Conservation (phyloP, 2,797 vertebrate genomes). For the Argyrosomus regius region DNA sequence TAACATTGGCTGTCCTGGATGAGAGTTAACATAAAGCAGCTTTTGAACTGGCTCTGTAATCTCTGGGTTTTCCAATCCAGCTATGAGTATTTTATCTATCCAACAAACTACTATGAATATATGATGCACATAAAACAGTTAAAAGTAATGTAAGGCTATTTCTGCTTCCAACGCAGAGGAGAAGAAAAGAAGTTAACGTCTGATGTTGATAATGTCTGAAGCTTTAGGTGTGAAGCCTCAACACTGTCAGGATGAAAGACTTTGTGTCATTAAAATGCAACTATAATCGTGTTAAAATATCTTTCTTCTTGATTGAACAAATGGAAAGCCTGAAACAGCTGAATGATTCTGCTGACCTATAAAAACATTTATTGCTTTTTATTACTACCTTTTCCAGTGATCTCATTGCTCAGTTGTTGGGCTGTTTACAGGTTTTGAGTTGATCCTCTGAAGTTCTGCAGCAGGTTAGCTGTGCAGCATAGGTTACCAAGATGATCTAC, state of each 20-base stretch:
- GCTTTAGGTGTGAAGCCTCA: background rate
- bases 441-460: background rate
- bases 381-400: background rate
- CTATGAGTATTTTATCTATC: too few species aligned
- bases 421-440: background rate
- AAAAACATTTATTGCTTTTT: background rate
- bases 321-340: background rate
- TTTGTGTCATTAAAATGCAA: background rate
- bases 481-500: background rate
- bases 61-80: background rate
- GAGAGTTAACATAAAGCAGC: background rate
- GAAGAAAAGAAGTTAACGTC: too few species aligned
- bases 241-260: background rate
- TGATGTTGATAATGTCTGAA: too few species aligned
- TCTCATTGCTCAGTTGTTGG: background rate
- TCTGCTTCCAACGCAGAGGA: background rate
- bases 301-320: background rate
- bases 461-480: background rate
- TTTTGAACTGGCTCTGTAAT: background rate
- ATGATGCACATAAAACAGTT: too few species aligned
- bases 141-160: background rate
- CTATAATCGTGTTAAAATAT: too few species aligned
- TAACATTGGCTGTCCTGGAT: background rate
- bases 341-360: background rate
- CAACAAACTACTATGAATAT: too few species aligned